phyloP scores from a whole-genome alignment of 2,797 vertebrate genomes.

The Muraenolepis orangiensis region DNA sequence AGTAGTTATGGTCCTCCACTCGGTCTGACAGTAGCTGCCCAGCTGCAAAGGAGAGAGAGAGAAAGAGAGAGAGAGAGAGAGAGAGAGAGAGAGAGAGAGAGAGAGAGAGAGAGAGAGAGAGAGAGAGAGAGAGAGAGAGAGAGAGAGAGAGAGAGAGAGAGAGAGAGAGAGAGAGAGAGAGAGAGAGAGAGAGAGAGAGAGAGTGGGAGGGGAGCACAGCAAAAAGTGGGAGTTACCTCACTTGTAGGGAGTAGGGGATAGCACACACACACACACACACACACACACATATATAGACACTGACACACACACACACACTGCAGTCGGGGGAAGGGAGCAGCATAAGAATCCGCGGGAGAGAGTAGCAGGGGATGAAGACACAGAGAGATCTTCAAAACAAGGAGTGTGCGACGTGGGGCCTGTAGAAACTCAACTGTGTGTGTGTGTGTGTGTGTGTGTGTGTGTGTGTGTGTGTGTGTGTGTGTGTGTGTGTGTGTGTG shows the following conservation, averaged over 20 bases:
- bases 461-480: constrained; percentile 9
- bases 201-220: constrained; percentile 13
- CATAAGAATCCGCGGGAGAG: constrained; percentile 51
- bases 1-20: constrained; percentile 56
- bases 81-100: constrained; percentile 17
- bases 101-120: constrained; percentile 22
- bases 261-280: constrained; percentile 4
- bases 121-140: constrained; percentile 24
- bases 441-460: background rate
- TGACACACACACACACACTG: constrained; percentile 34
- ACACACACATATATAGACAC: constrained; percentile 21
- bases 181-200: constrained; percentile 22
- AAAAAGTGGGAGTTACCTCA: constrained; percentile 59
- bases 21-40: constrained; percentile 63
- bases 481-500: background rate
- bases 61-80: constrained; percentile 24
- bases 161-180: constrained; percentile 16
- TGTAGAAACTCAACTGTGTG: too few species aligned
- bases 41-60: constrained; percentile 49
- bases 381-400: constrained; percentile 58
- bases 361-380: constrained; percentile 38
- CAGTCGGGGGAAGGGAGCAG: constrained; percentile 60
- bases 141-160: constrained; percentile 29
- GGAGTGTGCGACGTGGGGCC: background rate
- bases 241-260: constrained; percentile 38